Conservation (phyloP, 2,888 invertebrate genomes). For the Calliopum simillimum region DNA sequence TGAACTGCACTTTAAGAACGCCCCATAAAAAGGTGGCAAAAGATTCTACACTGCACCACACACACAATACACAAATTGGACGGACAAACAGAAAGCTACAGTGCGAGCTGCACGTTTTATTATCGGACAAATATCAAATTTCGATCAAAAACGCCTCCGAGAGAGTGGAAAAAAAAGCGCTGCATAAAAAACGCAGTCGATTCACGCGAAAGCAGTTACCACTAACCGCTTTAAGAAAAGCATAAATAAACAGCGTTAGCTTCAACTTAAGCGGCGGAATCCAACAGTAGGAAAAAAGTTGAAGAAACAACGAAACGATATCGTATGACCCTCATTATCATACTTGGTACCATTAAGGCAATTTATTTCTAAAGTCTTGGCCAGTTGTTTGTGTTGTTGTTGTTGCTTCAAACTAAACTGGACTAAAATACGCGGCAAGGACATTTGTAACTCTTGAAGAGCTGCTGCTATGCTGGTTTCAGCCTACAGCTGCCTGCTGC, state of each 20-base stretch:
- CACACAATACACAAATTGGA: neutral
- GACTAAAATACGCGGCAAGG: constrained; percentile 49
- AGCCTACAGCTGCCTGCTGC: constrained; percentile 22
- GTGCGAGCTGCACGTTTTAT: constrained; percentile 51
- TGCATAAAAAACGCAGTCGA: constrained; percentile 29
- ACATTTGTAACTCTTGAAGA: constrained; percentile 48
- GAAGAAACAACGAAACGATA: constrained; percentile 45
- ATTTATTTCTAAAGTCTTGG: constrained; percentile 50
- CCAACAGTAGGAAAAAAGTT: constrained; percentile 9
- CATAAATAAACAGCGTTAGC: constrained; percentile 40
- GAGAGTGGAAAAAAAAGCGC: constrained; percentile 45
- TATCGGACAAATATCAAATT: constrained; percentile 67
- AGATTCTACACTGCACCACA: constrained; percentile 9
- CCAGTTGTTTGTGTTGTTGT: constrained; percentile 24
- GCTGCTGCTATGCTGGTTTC: neutral
- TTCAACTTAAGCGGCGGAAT: constrained; percentile 22
- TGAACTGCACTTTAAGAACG: constrained; percentile 44
- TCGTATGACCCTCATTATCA: constrained; percentile 65
- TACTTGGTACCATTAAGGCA: constrained; percentile 65
- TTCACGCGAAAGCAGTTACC: constrained; percentile 42
- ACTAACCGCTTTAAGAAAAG: constrained; percentile 41
- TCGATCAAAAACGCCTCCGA: constrained; percentile 65
- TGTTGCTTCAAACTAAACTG: constrained; percentile 26
- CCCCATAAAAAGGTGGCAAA: constrained; percentile 47
- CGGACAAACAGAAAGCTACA: constrained; percentile 4